Conservation (phyloP, 2,888 invertebrate genomes). For the Pemphredon lugubris region DNA sequence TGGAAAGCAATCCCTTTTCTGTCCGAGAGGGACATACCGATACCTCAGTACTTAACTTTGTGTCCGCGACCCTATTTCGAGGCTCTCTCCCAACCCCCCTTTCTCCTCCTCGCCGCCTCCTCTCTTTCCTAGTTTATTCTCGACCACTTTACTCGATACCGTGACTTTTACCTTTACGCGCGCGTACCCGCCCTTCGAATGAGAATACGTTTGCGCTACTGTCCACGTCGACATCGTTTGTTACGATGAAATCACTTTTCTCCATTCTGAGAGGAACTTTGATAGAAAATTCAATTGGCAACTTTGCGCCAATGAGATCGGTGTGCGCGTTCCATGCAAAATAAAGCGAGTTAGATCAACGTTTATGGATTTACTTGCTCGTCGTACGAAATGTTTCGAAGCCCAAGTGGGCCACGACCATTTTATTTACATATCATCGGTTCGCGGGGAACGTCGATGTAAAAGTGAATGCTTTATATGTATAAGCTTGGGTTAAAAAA, state of each 20-base stretch:
- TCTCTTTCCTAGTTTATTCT: slow-evolving; percentile 25
- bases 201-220: not conserved
- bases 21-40: slow-evolving; percentile 32
- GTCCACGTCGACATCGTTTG: slow-evolving; percentile 21
- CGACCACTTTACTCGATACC: slow-evolving; percentile 20
- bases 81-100: slow-evolving; percentile 27
- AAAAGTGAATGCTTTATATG: too few species aligned
- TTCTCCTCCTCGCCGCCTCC: too few species aligned
- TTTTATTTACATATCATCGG: too few species aligned
- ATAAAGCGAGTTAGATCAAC: too few species aligned
- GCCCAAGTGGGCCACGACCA: too few species aligned
- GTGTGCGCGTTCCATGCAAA: too few species aligned
- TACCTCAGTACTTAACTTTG: slow-evolving; percentile 62
- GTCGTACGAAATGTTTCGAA: too few species aligned
- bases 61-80: slow-evolving; percentile 36
- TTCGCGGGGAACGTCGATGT: too few species aligned
- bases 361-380: too few species aligned
- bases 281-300: not conserved
- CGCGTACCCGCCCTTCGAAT: slow-evolving; percentile 12
- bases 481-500: too few species aligned
- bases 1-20: slow-evolving; percentile 46
- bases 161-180: slow-evolving; percentile 31
- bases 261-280: not conserved
- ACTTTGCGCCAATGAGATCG: not conserved
- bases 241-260: not conserved